Evolutionary conservation across 2,797 vertebrate species (phyloP).

Genomic region (Chelonia mydas): DNA sequence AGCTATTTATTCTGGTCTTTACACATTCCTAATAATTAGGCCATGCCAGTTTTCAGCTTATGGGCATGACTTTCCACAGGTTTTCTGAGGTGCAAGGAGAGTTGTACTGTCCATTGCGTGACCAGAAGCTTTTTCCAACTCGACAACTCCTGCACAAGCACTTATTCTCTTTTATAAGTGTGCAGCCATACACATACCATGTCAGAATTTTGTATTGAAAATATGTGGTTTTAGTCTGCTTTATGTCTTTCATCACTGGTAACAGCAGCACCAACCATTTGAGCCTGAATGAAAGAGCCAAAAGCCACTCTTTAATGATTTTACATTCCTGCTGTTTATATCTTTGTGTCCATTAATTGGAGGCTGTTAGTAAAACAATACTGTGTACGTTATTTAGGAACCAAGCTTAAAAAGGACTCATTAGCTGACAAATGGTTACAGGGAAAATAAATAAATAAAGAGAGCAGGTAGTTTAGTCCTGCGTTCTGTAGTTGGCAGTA

Average conservation of each 20-base stretch:
- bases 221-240: conserved; percentile 70
- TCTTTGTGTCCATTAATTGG: conserved; percentile 43
- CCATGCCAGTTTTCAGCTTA: neutral
- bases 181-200: neutral
- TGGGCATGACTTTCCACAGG: rapidly evolving
- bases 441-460: conserved; percentile 56
- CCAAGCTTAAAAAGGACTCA: conserved; percentile 47
- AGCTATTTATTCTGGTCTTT: neutral
- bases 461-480: neutral
- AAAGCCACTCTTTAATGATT: conserved; percentile 30
- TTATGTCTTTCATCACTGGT: conserved; percentile 64
- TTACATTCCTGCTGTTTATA: conserved; percentile 47
- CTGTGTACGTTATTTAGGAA: conserved; percentile 1
- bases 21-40: neutral
- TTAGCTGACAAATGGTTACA: conserved; percentile 35
- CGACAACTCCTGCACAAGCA: neutral
- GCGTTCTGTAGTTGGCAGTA: conserved; percentile 46
- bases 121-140: neutral
- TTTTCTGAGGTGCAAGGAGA: neutral
- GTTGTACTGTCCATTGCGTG: rapidly evolving
- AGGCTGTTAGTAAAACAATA: conserved; percentile 59
- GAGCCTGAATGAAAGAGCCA: conserved; percentile 37
- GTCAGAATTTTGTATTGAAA: conserved; percentile 48
- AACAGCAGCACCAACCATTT: conserved; percentile 59
- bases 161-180: neutral